phyloP scores from a whole-genome alignment of 92 coral and sea anemone species.

The Epizoanthus rinbou region DNA sequence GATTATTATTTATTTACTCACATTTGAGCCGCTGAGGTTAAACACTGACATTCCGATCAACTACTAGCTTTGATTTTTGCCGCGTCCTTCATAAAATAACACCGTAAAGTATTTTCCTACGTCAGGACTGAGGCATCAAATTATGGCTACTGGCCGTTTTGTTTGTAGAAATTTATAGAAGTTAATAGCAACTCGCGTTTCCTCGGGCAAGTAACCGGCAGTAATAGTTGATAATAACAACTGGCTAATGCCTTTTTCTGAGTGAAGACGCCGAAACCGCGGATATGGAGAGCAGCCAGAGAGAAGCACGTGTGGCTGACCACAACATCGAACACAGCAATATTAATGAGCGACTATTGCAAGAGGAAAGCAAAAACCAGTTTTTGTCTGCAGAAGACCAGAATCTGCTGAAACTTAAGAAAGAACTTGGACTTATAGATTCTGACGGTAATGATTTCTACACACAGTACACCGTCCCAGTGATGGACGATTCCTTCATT shows the following conservation, averaged over 20 bases:
- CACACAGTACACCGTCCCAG: constrained; percentile 41
- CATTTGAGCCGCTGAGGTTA: constrained; percentile 16
- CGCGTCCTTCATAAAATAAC: no score
- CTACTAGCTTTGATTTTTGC: neutral
- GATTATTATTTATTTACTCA: constrained; percentile 10
- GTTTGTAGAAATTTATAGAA: no score
- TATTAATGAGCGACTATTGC: constrained; percentile 44
- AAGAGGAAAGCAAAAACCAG: constrained; percentile 48
- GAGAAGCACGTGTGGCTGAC: constrained; percentile 11
- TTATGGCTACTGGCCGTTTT: no score
- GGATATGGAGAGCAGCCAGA: neutral
- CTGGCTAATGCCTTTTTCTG: neutral
- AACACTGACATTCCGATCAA: constrained; percentile 11
- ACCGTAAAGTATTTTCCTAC: no score
- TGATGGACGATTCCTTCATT: constrained; percentile 36
- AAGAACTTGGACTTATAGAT: constrained; percentile 78
- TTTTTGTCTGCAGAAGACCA: constrained; percentile 67
- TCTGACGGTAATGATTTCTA: constrained; percentile 53
- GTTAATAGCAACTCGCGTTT: no score
- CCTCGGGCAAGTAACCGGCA: no score
- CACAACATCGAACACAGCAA: constrained; percentile 21
- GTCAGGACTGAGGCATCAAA: no score
- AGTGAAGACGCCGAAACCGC: neutral
- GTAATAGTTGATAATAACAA: neutral
- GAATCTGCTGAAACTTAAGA: constrained; percentile 74